These are phyloP conservation scores for Bucorvus abyssinicus DNA, from an alignment of 2,797 vertebrate species.

Conservation along the genomic window DNA sequence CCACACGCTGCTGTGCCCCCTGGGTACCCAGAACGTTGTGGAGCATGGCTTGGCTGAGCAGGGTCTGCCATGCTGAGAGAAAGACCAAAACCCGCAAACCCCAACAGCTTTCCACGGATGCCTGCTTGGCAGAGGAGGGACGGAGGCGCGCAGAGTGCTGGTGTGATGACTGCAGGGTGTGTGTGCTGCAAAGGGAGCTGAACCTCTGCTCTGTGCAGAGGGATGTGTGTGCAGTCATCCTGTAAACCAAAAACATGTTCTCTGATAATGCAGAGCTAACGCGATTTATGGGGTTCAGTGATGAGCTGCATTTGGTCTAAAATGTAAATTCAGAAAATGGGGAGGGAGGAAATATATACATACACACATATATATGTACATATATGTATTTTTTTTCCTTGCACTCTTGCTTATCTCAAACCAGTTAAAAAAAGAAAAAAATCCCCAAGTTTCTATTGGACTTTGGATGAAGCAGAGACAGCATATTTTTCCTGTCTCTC, in stretches of 20 bases:
- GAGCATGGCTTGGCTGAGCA: neutral
- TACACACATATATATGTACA: neutral
- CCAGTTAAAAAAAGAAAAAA: conserved; percentile 33
- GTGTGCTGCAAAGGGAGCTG: neutral
- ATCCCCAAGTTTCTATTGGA: conserved; percentile 72
- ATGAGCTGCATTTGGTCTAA: neutral
- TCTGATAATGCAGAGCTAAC: neutral
- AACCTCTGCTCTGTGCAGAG: neutral
- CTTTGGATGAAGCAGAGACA: conserved; percentile 71
- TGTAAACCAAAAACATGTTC: neutral
- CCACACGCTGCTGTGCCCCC: neutral
- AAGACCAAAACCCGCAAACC: neutral
- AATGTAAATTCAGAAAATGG: conserved; percentile 12
- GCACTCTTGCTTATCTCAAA: conserved; percentile 68
- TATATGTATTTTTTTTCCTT: conserved; percentile 17
- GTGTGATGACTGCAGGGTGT: rapidly evolving
- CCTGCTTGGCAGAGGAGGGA: neutral
- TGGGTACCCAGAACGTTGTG: neutral
- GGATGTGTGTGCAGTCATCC: neutral
- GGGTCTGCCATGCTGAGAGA: neutral
- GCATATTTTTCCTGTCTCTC: conserved; percentile 73
- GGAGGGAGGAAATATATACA: neutral
- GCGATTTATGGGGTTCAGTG: neutral
- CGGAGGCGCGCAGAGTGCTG: rapidly evolving
- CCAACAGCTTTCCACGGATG: neutral